These are phyloP conservation scores for Globodera rostochiensis DNA, from an alignment of 1,140 invertebrate species.

Conservation along the genomic window DNA sequence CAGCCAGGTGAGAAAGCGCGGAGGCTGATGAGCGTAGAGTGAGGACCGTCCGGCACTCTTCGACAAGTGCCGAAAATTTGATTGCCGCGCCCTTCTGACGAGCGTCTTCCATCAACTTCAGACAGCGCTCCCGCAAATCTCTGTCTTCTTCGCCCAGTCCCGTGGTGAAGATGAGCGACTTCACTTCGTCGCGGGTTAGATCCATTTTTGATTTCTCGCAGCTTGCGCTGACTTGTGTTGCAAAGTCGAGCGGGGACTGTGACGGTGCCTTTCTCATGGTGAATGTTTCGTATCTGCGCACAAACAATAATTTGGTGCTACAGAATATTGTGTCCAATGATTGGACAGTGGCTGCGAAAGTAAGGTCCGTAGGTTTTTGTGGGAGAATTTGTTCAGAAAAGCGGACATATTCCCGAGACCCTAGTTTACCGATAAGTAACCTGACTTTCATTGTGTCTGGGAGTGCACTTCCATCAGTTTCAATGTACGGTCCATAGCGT, in stretches of 20 bases:
- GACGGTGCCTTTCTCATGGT: not conserved
- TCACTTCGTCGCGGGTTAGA: not conserved
- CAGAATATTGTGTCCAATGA: conserved; percentile 1
- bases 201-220: conserved; percentile 15
- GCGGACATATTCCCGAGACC: conserved; percentile 1
- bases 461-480: conserved; percentile 7
- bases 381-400: not conserved
- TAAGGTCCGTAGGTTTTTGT: not conserved
- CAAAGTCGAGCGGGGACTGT: not conserved
- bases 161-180: conserved; percentile 11
- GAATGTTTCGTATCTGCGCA: conserved; percentile 20
- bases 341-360: not conserved
- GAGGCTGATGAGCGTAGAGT: not conserved
- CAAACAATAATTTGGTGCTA: too few species aligned
- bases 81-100: not conserved
- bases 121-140: conserved; percentile 13
- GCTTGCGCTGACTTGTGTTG: not conserved
- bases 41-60: not conserved
- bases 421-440: conserved; percentile 22
- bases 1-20: not conserved
- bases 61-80: conserved; percentile 19
- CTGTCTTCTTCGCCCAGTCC: conserved; percentile 13
- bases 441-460: conserved; percentile 17
- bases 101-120: conserved; percentile 1
- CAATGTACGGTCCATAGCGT: conserved; percentile 8